phyloP scores from a whole-genome alignment of 64 coral and sea anemone genomes.

The Cladopsammia gracilis region DNA sequence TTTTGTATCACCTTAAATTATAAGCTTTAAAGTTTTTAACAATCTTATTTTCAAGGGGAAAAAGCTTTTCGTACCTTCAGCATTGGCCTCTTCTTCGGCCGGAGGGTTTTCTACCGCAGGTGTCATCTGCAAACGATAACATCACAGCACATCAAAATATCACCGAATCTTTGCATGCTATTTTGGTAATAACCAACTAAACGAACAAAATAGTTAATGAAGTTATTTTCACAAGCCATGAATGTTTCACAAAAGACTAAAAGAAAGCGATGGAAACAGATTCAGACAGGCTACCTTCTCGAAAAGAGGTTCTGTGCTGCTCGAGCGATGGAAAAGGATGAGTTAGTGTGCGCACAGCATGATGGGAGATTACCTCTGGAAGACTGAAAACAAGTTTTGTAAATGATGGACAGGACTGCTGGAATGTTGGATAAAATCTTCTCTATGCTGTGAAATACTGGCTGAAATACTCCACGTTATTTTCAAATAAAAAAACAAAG shows the following conservation, averaged over 20 bases:
- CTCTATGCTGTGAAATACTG: too few relatives aligned
- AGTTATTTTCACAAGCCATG: not conserved
- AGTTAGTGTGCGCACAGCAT: not conserved
- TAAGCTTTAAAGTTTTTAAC: not conserved
- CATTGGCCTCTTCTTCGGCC: constrained; percentile 76
- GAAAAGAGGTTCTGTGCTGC: not conserved
- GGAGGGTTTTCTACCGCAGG: constrained; percentile 95
- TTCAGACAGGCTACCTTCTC: not conserved
- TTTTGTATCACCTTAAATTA: not conserved
- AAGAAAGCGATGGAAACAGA: not conserved
- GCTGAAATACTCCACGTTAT: too few relatives aligned
- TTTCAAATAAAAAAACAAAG: too few relatives aligned
- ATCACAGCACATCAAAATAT: not conserved
- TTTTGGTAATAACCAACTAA: not conserved
- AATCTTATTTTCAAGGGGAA: not conserved
- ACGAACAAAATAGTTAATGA: not conserved
- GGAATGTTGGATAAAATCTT: not conserved
- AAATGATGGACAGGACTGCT: not conserved
- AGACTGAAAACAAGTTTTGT: not conserved
- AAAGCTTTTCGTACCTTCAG: constrained; percentile 31
- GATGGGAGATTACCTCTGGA: not conserved
- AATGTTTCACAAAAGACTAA: not conserved
- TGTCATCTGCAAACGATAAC: constrained; percentile 81
- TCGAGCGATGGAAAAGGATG: not conserved
- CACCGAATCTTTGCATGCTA: not conserved